Base-by-base conservation (phyloP, 2,888 invertebrate genomes). In the Coremacera marginata region DNA sequence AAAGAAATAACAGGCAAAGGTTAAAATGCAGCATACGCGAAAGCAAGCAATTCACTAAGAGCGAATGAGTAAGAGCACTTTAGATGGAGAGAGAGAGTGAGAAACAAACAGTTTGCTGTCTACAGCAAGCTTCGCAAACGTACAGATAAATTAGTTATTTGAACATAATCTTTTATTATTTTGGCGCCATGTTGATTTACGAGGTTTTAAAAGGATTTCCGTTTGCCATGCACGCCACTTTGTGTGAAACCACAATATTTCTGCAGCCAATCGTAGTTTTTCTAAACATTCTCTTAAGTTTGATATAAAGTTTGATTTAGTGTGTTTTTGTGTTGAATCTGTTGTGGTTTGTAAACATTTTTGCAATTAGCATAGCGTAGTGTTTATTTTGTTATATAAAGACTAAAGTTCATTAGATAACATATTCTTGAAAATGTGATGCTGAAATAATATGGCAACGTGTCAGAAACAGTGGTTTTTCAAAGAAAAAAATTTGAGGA, bases 171-270 rank as follows among this genome's bases (percentile, higher is more conserved):
- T 71, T 71, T 71, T 67, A 72, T 71, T 77, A 72, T 71, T 76
- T 77, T 67, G 76, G 76, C 72, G 71, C 76, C 76, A 72, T 72
- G 37, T 72, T 77, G 76, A 77, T 77, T 72, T 77, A 77, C 55
- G 76, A 55, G 74, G 37, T 67, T 55, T 52, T 67, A 65, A 73
- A 67, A 74, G 74, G 67, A 74, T 74, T 74, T 74, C 67, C 55
- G 67, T 63, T 63, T 27, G n/a, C 49, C 27, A 60, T 31, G 27
- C 27, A 27, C 9, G 27, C 60, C 60, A 60, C 27, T 60, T 60
- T 60, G 22, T 19, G 60, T 44, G 7, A 11, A 44, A 44, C 44
- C 44, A 44, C 14, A 44, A 44, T 11, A 44, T 44, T 44, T 44
- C 14, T 44, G 44, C 44, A 44, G 44, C 44, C 11, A 44, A 44